These are phyloP conservation scores for Remorina albescens DNA, from an alignment of 2,797 vertebrate species.

Conservation along the genomic window DNA sequence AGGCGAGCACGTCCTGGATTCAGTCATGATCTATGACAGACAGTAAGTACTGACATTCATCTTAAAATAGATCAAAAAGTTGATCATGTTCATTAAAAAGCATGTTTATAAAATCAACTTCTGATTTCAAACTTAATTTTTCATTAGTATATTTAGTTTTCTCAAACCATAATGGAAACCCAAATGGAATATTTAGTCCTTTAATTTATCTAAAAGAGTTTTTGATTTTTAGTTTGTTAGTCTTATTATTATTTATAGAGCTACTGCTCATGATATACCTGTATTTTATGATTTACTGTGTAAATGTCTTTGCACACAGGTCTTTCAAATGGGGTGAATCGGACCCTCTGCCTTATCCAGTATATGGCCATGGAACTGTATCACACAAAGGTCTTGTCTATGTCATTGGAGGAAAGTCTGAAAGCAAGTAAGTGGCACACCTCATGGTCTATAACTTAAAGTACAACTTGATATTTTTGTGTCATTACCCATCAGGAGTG, in stretches of 20 bases:
- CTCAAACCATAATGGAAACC: no score
- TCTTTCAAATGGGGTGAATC: slow-evolving; percentile 99
- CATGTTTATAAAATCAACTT: no score
- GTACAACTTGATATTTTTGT: background rate
- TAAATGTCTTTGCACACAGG: slow-evolving; percentile 71
- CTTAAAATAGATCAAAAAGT: background rate
- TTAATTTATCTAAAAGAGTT: no score
- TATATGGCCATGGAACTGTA: slow-evolving; percentile 92
- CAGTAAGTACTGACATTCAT: slow-evolving; percentile 84
- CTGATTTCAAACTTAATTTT: no score
- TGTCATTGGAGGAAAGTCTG: slow-evolving; percentile 93
- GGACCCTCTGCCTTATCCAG: slow-evolving; percentile 91
- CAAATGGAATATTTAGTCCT: no score
- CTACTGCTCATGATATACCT: background rate
- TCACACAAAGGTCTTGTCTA: slow-evolving; percentile 92
- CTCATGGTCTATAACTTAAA: background rate
- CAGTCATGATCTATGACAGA: slow-evolving; percentile 96
- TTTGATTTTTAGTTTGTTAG: no score
- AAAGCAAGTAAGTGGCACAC: slow-evolving; percentile 87
- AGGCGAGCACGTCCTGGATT: slow-evolving; percentile 92
- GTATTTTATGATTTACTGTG: background rate
- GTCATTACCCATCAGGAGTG: background rate
- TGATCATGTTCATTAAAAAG: background rate
- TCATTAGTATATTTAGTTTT: no score
- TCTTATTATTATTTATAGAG: background rate